Evolutionary conservation across 2,888 invertebrate species (phyloP).

Genomic region (Diachrysia chrysitis): DNA sequence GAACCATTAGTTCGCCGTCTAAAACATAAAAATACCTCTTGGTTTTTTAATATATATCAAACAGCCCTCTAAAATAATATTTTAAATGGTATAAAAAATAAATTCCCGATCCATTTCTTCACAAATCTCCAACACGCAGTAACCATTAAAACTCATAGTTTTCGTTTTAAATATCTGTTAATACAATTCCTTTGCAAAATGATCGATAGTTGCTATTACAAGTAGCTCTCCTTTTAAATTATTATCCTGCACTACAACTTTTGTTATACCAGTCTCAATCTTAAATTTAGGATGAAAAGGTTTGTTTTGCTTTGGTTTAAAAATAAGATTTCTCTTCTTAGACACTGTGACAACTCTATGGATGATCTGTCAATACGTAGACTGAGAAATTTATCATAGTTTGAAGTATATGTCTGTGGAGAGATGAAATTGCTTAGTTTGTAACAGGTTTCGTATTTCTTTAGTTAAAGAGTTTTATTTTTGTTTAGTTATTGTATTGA

Average conservation of each 20-base stretch:
- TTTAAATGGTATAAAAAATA: background rate
- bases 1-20: too few relatives aligned
- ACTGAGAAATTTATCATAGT: conserved; percentile 59
- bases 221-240: conserved; percentile 72
- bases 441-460: conserved; percentile 15
- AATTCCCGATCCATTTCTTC: conserved; percentile 34
- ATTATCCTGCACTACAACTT: conserved; percentile 63
- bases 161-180: conserved; percentile 74
- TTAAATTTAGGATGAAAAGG: conserved; percentile 40
- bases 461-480: background rate
- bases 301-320: conserved; percentile 34
- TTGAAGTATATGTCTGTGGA: conserved; percentile 44
- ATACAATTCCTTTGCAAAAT: conserved; percentile 67
- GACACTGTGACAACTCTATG: conserved; percentile 73
- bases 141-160: conserved; percentile 68
- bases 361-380: conserved; percentile 72
- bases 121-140: conserved; percentile 41
- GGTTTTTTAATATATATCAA: too few relatives aligned
- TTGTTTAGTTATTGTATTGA: background rate
- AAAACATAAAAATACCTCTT: too few relatives aligned
- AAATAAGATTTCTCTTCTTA: conserved; percentile 59
- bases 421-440: conserved; percentile 50
- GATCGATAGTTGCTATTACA: conserved; percentile 76
- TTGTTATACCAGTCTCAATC: conserved; percentile 44
- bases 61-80: too few relatives aligned